phyloP scores from a whole-genome alignment of 2,797 vertebrate species.

The Anas bernieri region DNA sequence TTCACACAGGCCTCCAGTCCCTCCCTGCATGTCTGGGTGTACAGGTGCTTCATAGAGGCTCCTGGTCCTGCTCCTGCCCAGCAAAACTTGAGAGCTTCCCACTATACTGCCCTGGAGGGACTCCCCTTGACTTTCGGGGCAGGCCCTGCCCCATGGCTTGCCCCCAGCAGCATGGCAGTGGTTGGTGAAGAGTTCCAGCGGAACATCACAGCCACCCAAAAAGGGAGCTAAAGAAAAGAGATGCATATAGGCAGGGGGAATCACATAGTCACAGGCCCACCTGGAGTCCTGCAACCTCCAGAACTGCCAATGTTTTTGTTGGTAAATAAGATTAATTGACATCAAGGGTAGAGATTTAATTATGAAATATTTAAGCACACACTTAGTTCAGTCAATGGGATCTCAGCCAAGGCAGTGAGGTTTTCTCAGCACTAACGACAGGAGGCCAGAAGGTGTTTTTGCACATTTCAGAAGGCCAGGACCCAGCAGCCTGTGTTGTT shows the following conservation, averaged over 20 bases:
- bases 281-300: neutral
- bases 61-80: neutral
- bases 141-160: neutral
- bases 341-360: neutral
- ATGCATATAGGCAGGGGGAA: neutral
- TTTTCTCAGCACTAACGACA: neutral
- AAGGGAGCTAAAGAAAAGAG: neutral
- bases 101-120: neutral
- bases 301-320: neutral
- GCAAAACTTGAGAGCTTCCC: neutral
- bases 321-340: neutral
- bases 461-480: neutral
- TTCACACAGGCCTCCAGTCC: neutral
- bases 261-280: neutral
- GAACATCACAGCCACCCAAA: neutral
- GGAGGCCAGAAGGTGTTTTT: neutral
- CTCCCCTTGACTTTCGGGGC: neutral
- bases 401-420: neutral
- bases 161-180: neutral
- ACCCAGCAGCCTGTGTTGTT: neutral
- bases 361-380: neutral
- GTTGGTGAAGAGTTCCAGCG: neutral
- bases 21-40: accelerated
- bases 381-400: neutral
- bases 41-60: accelerated